Percentiles rank a stretch among this genome's conserved stretches.
phyloP scores from a whole-genome alignment of 1,140 invertebrate species.

The Bombus huntii region DNA sequence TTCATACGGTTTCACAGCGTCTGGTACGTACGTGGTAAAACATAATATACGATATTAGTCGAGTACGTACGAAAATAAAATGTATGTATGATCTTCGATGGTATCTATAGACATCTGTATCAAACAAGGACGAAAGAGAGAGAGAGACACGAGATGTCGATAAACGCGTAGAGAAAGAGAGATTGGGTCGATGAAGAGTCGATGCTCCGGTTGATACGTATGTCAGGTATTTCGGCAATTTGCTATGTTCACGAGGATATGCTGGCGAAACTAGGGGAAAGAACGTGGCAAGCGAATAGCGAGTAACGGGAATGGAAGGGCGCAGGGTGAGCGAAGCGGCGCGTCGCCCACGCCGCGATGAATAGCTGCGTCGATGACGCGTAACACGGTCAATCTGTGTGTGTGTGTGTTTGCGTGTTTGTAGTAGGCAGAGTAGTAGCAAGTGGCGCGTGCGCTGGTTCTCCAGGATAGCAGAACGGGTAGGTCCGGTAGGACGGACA shows the following conservation, averaged over 20 bases:
- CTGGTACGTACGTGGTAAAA: too few species aligned
- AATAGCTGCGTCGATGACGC: conserved; percentile 31
- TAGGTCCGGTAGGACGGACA: conserved; percentile 25
- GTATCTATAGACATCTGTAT: neutral
- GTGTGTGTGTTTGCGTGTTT: too few species aligned
- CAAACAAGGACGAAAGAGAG: neutral
- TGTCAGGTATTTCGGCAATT: neutral
- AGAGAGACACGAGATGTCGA: neutral
- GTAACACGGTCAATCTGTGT: neutral
- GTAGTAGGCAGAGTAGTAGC: neutral
- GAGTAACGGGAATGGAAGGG: neutral
- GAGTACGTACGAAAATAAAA: neutral
- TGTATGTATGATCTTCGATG: fast-evolving
- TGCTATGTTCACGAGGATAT: neutral
- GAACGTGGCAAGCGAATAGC: neutral
- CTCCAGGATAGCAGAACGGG: conserved; percentile 33
- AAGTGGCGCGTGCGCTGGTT: conserved; percentile 56
- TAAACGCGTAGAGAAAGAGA: neutral
- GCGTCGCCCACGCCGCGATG: too few species aligned
- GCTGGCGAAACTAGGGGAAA: neutral
- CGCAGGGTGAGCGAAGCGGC: neutral
- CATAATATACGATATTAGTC: fast-evolving
- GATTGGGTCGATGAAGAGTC: neutral
- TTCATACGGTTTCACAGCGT: too few species aligned
- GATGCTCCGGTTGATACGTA: neutral